Conservation (phyloP, 2,888 invertebrate species). For the Chaitophorus viminalis region DNA sequence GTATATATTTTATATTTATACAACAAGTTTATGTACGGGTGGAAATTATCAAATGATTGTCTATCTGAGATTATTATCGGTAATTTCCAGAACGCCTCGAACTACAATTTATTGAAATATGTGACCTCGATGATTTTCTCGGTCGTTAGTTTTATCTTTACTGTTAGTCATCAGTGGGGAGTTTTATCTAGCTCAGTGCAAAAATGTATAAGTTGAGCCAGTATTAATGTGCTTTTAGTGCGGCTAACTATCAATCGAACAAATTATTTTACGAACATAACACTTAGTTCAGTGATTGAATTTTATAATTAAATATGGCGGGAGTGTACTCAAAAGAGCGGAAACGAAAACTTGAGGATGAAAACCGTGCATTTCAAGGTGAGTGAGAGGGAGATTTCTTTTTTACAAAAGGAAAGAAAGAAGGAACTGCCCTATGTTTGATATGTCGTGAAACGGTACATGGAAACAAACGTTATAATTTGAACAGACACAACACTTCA, state of each 20-base stretch:
- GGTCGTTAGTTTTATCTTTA: slow-evolving; percentile 30
- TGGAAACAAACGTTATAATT: slow-evolving; percentile 28
- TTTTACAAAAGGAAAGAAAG: too few relatives aligned
- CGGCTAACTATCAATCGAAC: slow-evolving; percentile 31
- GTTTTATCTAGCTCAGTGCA: slow-evolving; percentile 37
- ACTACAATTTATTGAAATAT: slow-evolving; percentile 39
- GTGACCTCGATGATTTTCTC: slow-evolving; percentile 25
- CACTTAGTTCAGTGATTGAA: slow-evolving; percentile 36
- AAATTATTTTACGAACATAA: slow-evolving; percentile 32
- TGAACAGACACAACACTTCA: slow-evolving; percentile 27
- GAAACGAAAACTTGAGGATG: slow-evolving; percentile 24
- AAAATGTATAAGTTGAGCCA: slow-evolving; percentile 23
- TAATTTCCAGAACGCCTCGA: slow-evolving; percentile 38
- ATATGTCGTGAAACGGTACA: slow-evolving; percentile 17
- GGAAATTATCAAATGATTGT: slow-evolving; percentile 38
- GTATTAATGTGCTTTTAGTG: slow-evolving; percentile 33
- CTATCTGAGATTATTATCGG: not conserved
- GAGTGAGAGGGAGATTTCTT: not conserved
- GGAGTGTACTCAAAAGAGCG: slow-evolving; percentile 35
- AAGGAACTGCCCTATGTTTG: slow-evolving; percentile 4
- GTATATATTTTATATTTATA: slow-evolving; percentile 35
- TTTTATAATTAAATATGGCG: slow-evolving; percentile 35
- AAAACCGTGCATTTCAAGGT: slow-evolving; percentile 13
- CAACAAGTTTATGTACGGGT: slow-evolving; percentile 24
- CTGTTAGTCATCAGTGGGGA: slow-evolving; percentile 32